Base-by-base conservation (phyloP, 1,140 invertebrate genomes). In the Protaetia brevitarsis region DNA sequence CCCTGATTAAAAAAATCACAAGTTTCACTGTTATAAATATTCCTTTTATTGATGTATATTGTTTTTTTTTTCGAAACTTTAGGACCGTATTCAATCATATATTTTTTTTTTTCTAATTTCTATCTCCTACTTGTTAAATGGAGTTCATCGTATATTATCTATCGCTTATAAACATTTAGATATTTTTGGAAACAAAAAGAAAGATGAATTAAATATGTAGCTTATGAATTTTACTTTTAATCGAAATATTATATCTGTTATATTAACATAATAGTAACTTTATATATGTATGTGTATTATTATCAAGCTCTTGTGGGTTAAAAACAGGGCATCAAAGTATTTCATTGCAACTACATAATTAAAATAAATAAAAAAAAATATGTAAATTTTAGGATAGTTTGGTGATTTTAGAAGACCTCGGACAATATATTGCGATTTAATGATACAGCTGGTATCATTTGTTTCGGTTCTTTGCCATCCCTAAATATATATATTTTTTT, bases 221-320 rank as follows among this genome's bases (percentile, higher is more conserved):
- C 29, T 59, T 59, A 29, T 59, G 26, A 59, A 59, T 59, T 59
- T 59, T 31, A 59, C 57, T 59, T 29, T 59, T 59, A 59, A 51
- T 51, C 57, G 57, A 62, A 62, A 36, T 36, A n/a, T n/a, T n/a
- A 28, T 64, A 66, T 66, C 41, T 62, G 63, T 72, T 69, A 65
- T n/a, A n/a, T 69, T 74, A 74, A 73, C 73, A 68, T 66, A n/a
- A n/a, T n/a, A 68, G 67, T 73, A 71, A 66, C 68, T 72, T 72
- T 66, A 63, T 67, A 68, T 73, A 72, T 68, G 68, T 72, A 69
- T 72, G 68, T 72, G 71, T 74, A 73, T 75, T 29, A 29, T 59
- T 59, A 75, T 73, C 73, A 71, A n/a, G 74, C 74, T 74, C 72
- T 66, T 75, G 69, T 75, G 74, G 74, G 74, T 75, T 68, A 73